phyloP scores from a whole-genome alignment of 53 echinoderm and acorn worm genomes.

The Mesocentrotus franciscanus region DNA sequence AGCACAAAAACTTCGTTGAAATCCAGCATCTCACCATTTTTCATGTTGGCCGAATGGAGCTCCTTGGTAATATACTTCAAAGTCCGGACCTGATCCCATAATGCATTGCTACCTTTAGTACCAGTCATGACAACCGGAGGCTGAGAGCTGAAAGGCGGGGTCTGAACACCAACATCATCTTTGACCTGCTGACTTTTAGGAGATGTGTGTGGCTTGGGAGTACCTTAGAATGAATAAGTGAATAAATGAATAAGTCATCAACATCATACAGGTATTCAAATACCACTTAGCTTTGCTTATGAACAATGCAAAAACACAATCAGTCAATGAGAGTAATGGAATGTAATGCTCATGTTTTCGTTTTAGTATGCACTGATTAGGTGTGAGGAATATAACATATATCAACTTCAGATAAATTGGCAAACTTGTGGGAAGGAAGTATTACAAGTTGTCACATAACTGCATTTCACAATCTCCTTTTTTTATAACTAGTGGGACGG shows the following conservation, averaged over 20 bases:
- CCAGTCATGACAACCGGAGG: slow-evolving; percentile 7
- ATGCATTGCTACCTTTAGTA: slow-evolving; percentile 65
- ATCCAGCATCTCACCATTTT: slow-evolving; percentile 64
- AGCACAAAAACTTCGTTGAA: not conserved
- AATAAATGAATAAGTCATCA: not conserved
- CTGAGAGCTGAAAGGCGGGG: slow-evolving; percentile 18
- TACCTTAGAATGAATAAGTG: not conserved
- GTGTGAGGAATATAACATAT: too few relatives aligned
- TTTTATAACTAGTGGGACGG: not conserved
- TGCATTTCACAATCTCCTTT: not conserved
- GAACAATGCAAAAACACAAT: not conserved
- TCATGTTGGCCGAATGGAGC: slow-evolving; percentile 60
- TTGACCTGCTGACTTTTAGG: not conserved
- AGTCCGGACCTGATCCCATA: slow-evolving; percentile 84
- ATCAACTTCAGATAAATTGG: too few relatives aligned
- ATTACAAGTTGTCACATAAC: not conserved
- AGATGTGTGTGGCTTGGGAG: not conserved
- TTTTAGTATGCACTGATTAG: too few relatives aligned
- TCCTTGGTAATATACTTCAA: slow-evolving; percentile 77
- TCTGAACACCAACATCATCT: slow-evolving; percentile 32
- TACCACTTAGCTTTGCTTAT: not conserved
- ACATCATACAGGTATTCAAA: not conserved
- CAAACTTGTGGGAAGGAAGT: too few relatives aligned
- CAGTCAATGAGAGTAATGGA: not conserved
- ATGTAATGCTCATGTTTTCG: not conserved